These are phyloP conservation scores for Eulemur albifrons DNA, from an alignment of 2,797 vertebrate species.

Conservation along the genomic window DNA sequence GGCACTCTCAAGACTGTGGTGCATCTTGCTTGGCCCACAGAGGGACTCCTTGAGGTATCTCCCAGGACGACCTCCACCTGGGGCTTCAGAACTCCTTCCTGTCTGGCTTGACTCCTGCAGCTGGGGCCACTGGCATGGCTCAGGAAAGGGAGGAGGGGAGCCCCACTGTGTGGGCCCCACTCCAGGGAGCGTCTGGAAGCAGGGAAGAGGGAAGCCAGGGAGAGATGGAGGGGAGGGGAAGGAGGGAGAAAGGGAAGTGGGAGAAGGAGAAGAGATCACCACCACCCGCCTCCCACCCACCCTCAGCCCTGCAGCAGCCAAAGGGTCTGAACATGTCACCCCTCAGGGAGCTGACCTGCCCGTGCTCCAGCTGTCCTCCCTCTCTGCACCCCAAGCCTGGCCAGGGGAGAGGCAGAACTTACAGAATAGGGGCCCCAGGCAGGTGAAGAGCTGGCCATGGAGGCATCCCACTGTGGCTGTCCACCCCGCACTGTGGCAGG, in stretches of 20 bases:
- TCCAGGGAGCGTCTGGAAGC: neutral
- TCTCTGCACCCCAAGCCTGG: neutral
- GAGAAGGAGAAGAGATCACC: neutral
- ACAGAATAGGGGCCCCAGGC: neutral
- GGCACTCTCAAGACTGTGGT: neutral
- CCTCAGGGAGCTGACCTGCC: too few species aligned
- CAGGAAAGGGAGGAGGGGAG: neutral
- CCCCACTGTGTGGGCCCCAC: neutral
- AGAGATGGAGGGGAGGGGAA: neutral
- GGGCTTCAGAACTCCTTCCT: neutral
- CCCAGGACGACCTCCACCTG: neutral
- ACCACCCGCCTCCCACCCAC: neutral
- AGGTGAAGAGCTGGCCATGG: neutral
- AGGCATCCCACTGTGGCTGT: neutral
- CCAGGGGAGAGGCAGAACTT: neutral
- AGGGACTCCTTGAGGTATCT: neutral
- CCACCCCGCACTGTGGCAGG: too few species aligned
- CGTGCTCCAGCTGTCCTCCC: neutral
- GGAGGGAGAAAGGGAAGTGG: neutral
- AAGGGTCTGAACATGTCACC: neutral
- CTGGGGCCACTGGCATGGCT: neutral
- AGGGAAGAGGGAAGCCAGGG: neutral
- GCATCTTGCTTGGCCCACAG: neutral
- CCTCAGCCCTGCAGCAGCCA: neutral
- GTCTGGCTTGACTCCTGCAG: neutral